A percentile compares a stretch with the other conserved stretches of the same genome.
Conservation (phyloP, 2,888 invertebrate genomes). For the Lepeophtheirus nordmannii region DNA sequence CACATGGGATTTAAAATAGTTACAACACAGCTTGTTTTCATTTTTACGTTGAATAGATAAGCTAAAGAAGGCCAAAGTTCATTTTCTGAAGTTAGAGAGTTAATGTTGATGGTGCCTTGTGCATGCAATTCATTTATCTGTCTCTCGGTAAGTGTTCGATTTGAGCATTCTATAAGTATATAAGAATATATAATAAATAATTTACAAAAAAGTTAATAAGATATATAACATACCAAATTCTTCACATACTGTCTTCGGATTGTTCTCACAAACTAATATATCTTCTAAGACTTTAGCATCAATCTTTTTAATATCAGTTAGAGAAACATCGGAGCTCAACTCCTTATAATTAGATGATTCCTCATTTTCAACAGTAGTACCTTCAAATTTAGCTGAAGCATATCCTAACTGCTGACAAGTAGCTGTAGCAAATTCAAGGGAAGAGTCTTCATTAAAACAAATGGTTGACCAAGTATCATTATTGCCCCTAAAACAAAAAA, state of each 20-base stretch:
- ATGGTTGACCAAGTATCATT: slow-evolving; percentile 23
- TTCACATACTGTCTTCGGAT: neutral
- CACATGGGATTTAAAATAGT: slow-evolving; percentile 39
- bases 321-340: neutral
- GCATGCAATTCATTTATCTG: neutral
- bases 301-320: neutral
- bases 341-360: neutral
- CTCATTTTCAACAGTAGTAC: neutral
- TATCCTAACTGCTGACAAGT: slow-evolving; percentile 44
- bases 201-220: neutral
- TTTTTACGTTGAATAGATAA: slow-evolving; percentile 38
- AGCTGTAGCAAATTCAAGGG: slow-evolving; percentile 38
- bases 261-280: neutral
- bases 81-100: slow-evolving; percentile 28
- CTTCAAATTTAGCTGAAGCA: neutral
- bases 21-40: slow-evolving; percentile 39
- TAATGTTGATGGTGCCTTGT: neutral
- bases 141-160: neutral
- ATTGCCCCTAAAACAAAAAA: neutral
- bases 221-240: neutral
- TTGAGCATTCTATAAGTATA: slow-evolving; percentile 6
- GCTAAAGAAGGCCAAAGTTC: slow-evolving; percentile 46
- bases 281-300: neutral
- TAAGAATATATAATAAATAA: neutral
- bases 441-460: slow-evolving; percentile 43